Percentiles rank a stretch among this genome's conserved stretches.
These are phyloP conservation scores for Phthorimaea operculella DNA, from an alignment of 1,140 invertebrate genomes.

Conservation along the genomic window DNA sequence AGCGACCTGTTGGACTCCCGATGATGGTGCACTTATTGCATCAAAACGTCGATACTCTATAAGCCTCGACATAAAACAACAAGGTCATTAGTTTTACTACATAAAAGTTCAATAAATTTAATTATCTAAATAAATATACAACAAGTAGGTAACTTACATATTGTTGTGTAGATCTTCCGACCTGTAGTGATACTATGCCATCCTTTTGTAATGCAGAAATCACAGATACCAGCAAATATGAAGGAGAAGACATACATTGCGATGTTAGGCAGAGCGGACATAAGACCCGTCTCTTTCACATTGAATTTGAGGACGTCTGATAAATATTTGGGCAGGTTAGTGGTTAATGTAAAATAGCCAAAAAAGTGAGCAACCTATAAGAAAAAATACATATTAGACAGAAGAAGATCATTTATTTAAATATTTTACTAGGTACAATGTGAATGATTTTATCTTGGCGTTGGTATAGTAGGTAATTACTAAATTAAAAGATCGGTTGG, in stretches of 20 bases:
- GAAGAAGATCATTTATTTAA: neutral
- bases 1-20: no score
- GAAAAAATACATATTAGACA: neutral
- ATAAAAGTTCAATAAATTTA: no score
- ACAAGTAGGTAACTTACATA: conserved; percentile 71
- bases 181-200: conserved; percentile 72
- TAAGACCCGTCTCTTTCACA: conserved; percentile 77
- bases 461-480: neutral
- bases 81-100: no score
- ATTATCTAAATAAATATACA: no score
- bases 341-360: conserved; percentile 94
- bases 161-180: conserved; percentile 78
- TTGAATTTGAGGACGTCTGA: conserved; percentile 85
- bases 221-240: conserved; percentile 72
- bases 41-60: no score
- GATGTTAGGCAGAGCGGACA: conserved; percentile 78
- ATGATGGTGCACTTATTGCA: no score
- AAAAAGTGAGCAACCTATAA: conserved; percentile 83
- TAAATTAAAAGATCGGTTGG: neutral
- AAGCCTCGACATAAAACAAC: no score
- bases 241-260: conserved; percentile 78
- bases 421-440: conserved; percentile 3
- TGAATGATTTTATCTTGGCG: neutral
- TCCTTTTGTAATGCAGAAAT: conserved; percentile 71
- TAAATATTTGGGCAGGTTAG: conserved; percentile 92